Percentiles rank a stretch among this genome's conserved stretches.
Conservation (phyloP, 2,797 vertebrate species). For the Mormyrus hasselquistii region DNA sequence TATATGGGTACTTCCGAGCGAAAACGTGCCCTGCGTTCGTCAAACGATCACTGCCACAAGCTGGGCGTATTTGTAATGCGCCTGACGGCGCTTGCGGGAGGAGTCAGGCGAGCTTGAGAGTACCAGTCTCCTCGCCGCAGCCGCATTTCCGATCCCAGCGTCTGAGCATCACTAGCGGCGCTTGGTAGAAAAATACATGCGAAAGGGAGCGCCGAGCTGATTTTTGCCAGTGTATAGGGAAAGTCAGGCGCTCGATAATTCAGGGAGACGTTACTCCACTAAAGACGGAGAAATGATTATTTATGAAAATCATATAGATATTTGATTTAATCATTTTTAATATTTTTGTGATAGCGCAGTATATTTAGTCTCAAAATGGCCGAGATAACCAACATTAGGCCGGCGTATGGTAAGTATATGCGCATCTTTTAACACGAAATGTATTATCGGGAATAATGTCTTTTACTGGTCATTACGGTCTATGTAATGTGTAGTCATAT, state of each 20-base stretch:
- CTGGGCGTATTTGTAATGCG: slow-evolving; percentile 11
- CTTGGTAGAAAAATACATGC: not conserved
- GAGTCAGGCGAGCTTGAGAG: not conserved
- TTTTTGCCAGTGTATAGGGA: not conserved
- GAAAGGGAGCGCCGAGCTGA: slow-evolving; percentile 18
- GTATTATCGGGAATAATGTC: not conserved
- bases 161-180: slow-evolving; percentile 19
- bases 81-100: slow-evolving; percentile 13
- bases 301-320: slow-evolving; percentile 43
- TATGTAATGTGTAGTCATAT: not conserved
- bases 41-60: not conserved
- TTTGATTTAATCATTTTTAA: slow-evolving; percentile 17
- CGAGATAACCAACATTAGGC: slow-evolving; percentile 44
- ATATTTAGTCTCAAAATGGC: slow-evolving; percentile 38
- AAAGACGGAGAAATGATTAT: slow-evolving; percentile 19
- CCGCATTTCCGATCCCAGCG: slow-evolving; percentile 20
- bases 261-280: not conserved
- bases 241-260: not conserved
- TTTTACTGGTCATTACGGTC: not conserved
- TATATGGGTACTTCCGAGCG: slow-evolving; percentile 1
- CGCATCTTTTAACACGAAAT: not conserved
- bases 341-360: slow-evolving; percentile 24
- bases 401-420: slow-evolving; percentile 40
- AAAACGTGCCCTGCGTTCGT: not conserved
- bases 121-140: slow-evolving; percentile 19